These are phyloP conservation scores for Epinotia ramella DNA, from an alignment of 2,888 invertebrate genomes.

Conservation along the genomic window DNA sequence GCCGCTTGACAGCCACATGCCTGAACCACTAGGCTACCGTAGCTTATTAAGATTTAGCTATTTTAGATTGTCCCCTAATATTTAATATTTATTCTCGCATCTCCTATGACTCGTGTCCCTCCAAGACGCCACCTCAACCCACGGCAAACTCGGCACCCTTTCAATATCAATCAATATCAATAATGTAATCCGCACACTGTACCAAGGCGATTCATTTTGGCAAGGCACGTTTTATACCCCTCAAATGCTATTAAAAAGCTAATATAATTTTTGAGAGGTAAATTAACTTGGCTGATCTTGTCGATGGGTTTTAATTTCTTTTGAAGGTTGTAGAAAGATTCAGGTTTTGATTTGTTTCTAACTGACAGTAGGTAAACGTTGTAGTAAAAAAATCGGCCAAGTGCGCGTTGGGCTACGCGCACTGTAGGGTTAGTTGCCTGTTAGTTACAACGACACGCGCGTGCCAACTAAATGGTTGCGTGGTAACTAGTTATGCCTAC, in stretches of 20 bases:
- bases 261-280: slow-evolving; percentile 1
- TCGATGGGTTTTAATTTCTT: not conserved
- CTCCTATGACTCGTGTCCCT: slow-evolving; percentile 46
- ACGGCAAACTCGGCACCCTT: slow-evolving; percentile 57
- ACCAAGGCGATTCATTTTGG: slow-evolving; percentile 30
- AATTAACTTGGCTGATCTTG: not conserved
- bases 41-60: no score
- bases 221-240: slow-evolving; percentile 15
- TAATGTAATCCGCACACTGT: slow-evolving; percentile 61
- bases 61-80: no score
- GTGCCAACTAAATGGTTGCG: no score
- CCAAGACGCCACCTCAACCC: slow-evolving; percentile 46
- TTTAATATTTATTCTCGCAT: not conserved
- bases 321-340: not conserved
- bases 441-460: no score
- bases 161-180: slow-evolving; percentile 73
- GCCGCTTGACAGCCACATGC: no score
- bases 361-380: not conserved
- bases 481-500: no score
- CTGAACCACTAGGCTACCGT: no score
- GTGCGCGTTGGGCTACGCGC: no score
- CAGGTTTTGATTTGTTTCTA: not conserved
- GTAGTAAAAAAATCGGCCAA: no score
- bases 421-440: no score
- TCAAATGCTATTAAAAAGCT: slow-evolving; percentile 11